Evolutionary conservation across 2,888 invertebrate species (phyloP), one percentile per base, ranked within the genome.

Genomic region (Limnephilus lunatus): DNA sequence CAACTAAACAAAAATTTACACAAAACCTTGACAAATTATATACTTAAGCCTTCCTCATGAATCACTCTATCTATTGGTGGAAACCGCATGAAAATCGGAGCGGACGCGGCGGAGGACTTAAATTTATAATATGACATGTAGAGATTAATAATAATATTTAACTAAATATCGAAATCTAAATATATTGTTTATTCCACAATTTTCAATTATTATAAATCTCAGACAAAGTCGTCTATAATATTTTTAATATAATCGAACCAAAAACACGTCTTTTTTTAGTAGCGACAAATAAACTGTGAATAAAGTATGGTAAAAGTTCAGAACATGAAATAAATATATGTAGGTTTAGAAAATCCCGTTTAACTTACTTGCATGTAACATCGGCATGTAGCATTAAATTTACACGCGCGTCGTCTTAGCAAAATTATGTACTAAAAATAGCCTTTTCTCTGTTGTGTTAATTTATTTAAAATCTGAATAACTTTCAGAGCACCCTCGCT

Each of bases 401-500:
- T 14, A 53, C 3, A 7, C 3, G 53, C 7, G 25, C 4, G 4
- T 25, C 53, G 19, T 68, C 7, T 68, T 32, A 82, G 14, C 31
- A 82, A 82, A 82, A 14, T 31, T 35, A 25, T 83, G 7, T 3
- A 35, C 7, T 1, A 15, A 32, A 31, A 83, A 83, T 35, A n/a
- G 31, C 14, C 15, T 83, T 83, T 19, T 83, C 19, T 15, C 2
- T 32, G 35, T 83, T 32, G 25, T 83, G 30, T 82, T 82, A 32
- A 82, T 31, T 30, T 35, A 80, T 44, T 90, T 83, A 31, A 90
- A 83, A 35, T 25, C 83, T 48, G 44, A 31, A 31, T 83, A 87
- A 87, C 48, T 87, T 87, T 87, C 32, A 31, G 53, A 48, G n/a
- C 87, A 87, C 53, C 53, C 48, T 53, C 53, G 15, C 87, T 30